These are phyloP conservation scores for Corythaeola cristata DNA, from an alignment of 2,113 vertebrate genomes.

Conservation along the genomic window DNA sequence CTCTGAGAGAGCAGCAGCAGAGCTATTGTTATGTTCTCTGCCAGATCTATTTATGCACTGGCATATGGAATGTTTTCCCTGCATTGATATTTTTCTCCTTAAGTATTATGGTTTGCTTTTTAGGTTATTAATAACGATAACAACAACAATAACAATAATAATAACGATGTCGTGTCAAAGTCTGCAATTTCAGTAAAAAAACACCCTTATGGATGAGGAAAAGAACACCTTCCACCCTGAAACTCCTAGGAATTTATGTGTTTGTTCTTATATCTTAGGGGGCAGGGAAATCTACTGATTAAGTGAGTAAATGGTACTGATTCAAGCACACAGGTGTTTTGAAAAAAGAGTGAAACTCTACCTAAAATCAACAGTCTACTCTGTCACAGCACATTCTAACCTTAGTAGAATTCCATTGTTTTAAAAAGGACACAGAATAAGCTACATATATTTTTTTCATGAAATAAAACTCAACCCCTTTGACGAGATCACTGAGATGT, in stretches of 20 bases:
- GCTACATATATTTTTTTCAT: neutral
- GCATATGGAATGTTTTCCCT: neutral
- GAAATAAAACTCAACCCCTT: neutral
- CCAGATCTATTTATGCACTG: neutral
- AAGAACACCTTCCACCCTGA: fast-evolving
- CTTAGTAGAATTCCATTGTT: neutral
- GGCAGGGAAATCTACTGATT: neutral
- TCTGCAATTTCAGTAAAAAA: neutral
- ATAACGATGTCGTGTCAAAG: neutral
- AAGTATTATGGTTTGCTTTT: neutral
- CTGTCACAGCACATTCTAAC: neutral
- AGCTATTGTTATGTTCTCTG: neutral
- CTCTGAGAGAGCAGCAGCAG: neutral
- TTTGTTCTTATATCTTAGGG: neutral
- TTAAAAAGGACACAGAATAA: neutral
- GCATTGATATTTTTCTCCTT: neutral
- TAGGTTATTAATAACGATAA: neutral
- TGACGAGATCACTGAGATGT: neutral
- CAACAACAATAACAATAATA: neutral
- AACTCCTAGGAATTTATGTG: neutral
- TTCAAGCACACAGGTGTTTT: neutral
- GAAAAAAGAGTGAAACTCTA: neutral
- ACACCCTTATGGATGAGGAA: neutral
- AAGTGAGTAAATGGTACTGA: neutral
- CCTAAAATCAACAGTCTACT: neutral